Evolutionary conservation across 1,140 invertebrate genomes (phyloP).

Genomic region (Diprion similis): DNA sequence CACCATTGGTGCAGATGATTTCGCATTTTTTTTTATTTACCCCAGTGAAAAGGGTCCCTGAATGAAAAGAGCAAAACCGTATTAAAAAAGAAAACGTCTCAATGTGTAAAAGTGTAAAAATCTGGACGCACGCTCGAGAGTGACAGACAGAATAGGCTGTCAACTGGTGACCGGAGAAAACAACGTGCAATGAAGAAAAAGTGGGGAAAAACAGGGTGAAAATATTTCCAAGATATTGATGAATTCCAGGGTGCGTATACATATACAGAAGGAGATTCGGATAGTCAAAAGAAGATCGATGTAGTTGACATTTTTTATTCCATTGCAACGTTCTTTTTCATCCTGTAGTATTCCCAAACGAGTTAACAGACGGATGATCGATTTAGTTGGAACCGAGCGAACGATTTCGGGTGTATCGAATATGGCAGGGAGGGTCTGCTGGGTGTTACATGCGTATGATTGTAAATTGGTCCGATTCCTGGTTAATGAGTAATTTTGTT

Average conservation of each 20-base stretch:
- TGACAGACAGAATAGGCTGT: background rate
- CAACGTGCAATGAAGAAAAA: background rate
- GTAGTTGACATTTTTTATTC: background rate
- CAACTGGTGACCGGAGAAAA: background rate
- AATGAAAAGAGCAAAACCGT: background rate
- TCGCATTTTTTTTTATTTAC: background rate
- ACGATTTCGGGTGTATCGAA: too few species aligned
- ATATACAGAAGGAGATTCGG: background rate
- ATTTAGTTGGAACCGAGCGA: too few species aligned
- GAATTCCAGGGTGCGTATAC: background rate
- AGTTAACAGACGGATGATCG: too few species aligned
- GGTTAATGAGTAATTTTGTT: constrained; percentile 1
- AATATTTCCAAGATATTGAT: background rate
- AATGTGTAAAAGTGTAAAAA: background rate
- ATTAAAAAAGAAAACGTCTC: background rate
- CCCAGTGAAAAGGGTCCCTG: background rate
- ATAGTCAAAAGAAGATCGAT: background rate
- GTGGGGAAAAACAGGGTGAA: background rate
- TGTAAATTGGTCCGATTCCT: background rate
- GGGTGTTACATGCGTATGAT: too few species aligned
- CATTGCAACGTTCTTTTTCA: too few species aligned
- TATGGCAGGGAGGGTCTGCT: too few species aligned
- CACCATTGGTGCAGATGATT: background rate
- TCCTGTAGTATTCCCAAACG: too few species aligned
- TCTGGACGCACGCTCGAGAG: background rate